Base-by-base conservation (phyloP, 2,888 invertebrate genomes). In the Siphonodentalium dalli region DNA sequence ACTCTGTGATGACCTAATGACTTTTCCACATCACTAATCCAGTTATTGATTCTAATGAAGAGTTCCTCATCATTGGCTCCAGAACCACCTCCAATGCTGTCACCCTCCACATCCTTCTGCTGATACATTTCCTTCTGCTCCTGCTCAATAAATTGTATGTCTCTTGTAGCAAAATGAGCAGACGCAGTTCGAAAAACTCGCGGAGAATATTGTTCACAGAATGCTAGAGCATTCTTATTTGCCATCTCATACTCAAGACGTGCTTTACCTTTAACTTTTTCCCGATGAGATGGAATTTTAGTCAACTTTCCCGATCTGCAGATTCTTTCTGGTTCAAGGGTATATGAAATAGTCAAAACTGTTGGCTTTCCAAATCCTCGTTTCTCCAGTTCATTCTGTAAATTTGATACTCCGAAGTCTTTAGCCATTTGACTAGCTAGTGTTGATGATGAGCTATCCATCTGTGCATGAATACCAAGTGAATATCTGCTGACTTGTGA, bases 161-260 rank as follows among this genome's bases (percentile, higher is more conserved):
- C 69, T 13, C 69, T 60, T 33, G 68, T 68, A 37, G 58, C 56
- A 58, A 68, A 63, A 40, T 68, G 56, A 2, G 69, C 71, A 0
- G 71, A 72, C 18, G 71, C 71, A 13, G 68, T 68, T 41, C 71
- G 50, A 43, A 72, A 70, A 44, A 61, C 50, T 39, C 58, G 63
- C 13, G 63, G 62, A 2, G 62, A 51, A 56, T 72, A 68, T 41
- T 66, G 65, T 52, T 69, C 71, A 55, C 71, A 72, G 43, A 72
- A 72, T n/a, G 71, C 71, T 29, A 61, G 54, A 11, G 71, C 71
- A 51, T 61, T 56, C 54, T 69, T 59, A 44, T 69, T 72, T n/a
- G 71, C 71, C 65, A 72, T 63, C 56, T 72, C 71, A 35, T 70
- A 69, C 34, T 72, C 71, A 23, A 72, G 54, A 29, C 69, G 48